Evolutionary conservation across 2,113 vertebrate genomes (phyloP), one percentile per base, ranked within the genome.

Genomic region (Callopanchax toddi): DNA sequence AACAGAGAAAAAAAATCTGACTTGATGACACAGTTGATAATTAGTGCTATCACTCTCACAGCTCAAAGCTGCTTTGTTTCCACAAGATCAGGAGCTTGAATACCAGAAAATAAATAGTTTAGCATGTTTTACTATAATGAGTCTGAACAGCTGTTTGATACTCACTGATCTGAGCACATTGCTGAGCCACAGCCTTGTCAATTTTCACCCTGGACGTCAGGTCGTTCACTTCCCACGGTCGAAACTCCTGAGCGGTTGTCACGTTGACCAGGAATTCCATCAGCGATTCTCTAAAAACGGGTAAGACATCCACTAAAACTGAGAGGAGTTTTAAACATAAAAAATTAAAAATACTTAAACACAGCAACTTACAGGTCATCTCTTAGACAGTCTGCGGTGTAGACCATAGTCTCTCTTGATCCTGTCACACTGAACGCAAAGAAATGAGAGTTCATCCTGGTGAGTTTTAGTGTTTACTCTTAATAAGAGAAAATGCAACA

Each of bases 201-300:
- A 93, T 37, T 76, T 88, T 93, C 51, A 98, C 50, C 74, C 80
- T 91, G 51, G 94, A 23, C 9, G 89, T 91, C 79, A 96, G 86
- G 2, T 91, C 93, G 5, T 80, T 37, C 12, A 99, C 92, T 86
- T 98, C 96, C 97, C 96, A 98, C 0, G 76, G 90, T 32, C 96
- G 92, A 81, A 99, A 98, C 74, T 97, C 96, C 26, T 94, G 93
- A 40, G 93, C 92, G n/a, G 95, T 92, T 44, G 94, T 95, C 74
- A 97, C 94, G n/a, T 95, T 94, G 60, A 94, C 92, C 63, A 99
- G 89, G 90, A 92, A 93, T 74, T 96, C 97, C 92, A 97, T 90
- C 45, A 97, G 86, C 1, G 89, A 92, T 26, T 95, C 94, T 58
- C 97, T 99, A 73, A n/a, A 69, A 4, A 68, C 10, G 59, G 10